These are phyloP conservation scores for Rapana venosa DNA, from an alignment of 2,888 invertebrate species.

Conservation along the genomic window DNA sequence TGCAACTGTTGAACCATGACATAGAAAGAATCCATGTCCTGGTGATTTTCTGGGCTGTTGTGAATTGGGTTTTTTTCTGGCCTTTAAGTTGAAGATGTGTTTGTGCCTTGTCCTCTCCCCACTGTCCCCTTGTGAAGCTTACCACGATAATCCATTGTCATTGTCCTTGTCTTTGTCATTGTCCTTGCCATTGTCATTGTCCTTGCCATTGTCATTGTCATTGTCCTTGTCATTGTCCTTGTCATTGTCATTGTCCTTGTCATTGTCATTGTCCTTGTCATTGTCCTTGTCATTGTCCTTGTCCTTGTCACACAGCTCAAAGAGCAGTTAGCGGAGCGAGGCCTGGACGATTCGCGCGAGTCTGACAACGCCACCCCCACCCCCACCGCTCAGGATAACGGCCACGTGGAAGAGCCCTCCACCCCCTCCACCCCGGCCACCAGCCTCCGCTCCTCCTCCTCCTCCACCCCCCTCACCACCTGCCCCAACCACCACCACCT, in stretches of 20 bases:
- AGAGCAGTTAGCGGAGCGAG: conserved; percentile 39
- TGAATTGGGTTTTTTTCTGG: too few species aligned
- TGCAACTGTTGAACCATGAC: too few species aligned
- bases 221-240: too few species aligned
- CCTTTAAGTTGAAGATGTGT: background rate
- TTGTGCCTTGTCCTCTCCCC: background rate
- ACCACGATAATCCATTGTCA: too few species aligned
- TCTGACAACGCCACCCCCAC: conserved; percentile 43
- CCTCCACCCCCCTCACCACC: conserved; percentile 44
- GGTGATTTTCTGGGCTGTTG: too few species aligned
- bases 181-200: too few species aligned
- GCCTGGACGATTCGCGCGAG: conserved; percentile 26
- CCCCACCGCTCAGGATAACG: conserved; percentile 22
- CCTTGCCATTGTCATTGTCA: too few species aligned
- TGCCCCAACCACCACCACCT: conserved; percentile 53
- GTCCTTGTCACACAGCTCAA: conserved; percentile 40
- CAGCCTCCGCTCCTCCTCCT: background rate
- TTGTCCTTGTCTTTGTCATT: too few species aligned
- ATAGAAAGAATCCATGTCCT: too few species aligned
- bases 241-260: too few species aligned
- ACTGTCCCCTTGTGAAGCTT: background rate
- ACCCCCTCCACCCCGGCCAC: conserved; percentile 26
- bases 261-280: too few species aligned
- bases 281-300: too few species aligned
- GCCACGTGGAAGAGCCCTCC: background rate